Base-by-base conservation (phyloP, 2,113 vertebrate genomes). In the Menidia beryllina region DNA sequence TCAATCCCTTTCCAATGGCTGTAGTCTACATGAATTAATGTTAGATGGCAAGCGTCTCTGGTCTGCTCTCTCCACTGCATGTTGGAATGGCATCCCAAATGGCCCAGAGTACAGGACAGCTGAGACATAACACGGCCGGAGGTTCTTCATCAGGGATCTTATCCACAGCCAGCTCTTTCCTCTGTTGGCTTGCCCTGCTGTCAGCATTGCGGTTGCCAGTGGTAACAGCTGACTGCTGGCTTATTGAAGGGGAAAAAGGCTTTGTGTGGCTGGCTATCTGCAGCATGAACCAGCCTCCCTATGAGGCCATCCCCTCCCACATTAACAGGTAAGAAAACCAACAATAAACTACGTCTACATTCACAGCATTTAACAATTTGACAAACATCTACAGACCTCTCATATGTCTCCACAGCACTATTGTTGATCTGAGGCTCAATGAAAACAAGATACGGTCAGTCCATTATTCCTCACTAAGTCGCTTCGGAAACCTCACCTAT, bases 251-350 rank as follows among this genome's bases (percentile, higher is more conserved):
- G 0, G 98, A 99, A 88, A 99, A 99, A 84, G 98, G 98, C 80
- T 99, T 98, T 0, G 98, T 99, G 82, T 99, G 98, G 98, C 89
- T 99, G 90, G 98, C 98, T 30, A 99, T 99, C 90, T 99, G 98
- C 93, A 99, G 98, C 86, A 96, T 97, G 92, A 99, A 99, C 94
- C 98, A 99, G 91, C 98, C 97, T 0, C 97, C 98, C 0, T 99
- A 97, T 0, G 98, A 99, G 91, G 94, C 96, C 81, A 98, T 99
- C 78, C 98, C 98, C 1, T 89, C 96, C 78, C 98, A 99, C 79
- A 98, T 99, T 75, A 99, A 99, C 85, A 92, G 91, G 89, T 91
- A 45, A n/a, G 25, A 45, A 8, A 41, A 14, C 14, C n/a, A 14
- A 9, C 0, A 9, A 14, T 3, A n/a, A 45, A n/a, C n/a, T n/a